A percentile compares a stretch with the other conserved stretches of the same genome.
Conservation (phyloP, 2,113 vertebrate genomes). For the Calidris pygmaea region DNA sequence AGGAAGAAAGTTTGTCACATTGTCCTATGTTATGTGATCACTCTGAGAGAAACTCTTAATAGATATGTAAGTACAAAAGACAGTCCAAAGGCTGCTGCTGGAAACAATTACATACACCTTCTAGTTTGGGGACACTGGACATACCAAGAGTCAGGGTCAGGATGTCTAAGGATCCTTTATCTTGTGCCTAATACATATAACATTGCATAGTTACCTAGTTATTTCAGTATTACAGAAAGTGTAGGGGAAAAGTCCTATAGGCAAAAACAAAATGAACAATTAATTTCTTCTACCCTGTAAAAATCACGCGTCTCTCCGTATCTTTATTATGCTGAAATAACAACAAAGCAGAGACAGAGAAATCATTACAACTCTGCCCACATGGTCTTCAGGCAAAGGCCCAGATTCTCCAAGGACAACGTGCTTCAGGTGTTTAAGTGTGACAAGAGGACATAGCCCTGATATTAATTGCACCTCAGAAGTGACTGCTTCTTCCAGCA, state of each 20-base stretch:
- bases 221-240: not conserved
- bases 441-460: not conserved
- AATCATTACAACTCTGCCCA: not conserved
- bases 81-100: not conserved
- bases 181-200: not conserved
- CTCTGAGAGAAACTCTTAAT: not conserved
- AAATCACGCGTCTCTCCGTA: not conserved
- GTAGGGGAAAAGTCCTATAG: not conserved
- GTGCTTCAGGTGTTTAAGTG: conserved; percentile 8
- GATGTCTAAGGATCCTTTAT: not conserved
- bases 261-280: not conserved
- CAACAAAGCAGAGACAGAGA: not conserved
- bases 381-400: not conserved
- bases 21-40: not conserved
- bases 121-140: not conserved
- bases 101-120: not conserved
- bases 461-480: conserved; percentile 5
- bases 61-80: not conserved
- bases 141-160: not conserved
- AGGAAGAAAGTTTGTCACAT: not conserved
- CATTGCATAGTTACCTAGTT: not conserved
- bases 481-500: not conserved
- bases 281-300: not conserved
- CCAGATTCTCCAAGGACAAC: not conserved
- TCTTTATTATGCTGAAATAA: not conserved